Percentiles rank a stretch among this genome's conserved stretches.
Evolutionary conservation across 2,888 invertebrate species (phyloP).

Genomic region (Orthonevra nobilis): DNA sequence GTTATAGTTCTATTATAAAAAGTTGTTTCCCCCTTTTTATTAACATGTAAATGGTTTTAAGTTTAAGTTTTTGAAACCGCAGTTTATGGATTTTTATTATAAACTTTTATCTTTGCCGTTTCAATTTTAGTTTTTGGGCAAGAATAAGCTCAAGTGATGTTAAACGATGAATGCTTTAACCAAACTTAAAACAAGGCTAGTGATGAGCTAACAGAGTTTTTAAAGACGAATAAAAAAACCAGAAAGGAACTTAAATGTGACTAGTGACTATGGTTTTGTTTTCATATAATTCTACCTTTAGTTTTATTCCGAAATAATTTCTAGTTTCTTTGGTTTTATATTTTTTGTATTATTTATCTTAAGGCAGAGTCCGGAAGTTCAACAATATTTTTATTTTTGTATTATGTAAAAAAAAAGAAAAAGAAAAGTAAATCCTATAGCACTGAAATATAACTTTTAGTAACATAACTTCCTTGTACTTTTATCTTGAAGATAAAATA

Average conservation of each 20-base stretch:
- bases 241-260: conserved; percentile 27
- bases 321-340: conserved; percentile 17
- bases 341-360: conserved; percentile 40
- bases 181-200: conserved; percentile 42
- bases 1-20: conserved; percentile 53
- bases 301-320: conserved; percentile 51
- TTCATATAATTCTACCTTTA: conserved; percentile 33
- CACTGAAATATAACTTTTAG: conserved; percentile 34
- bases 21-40: conserved; percentile 21
- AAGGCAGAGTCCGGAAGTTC: conserved; percentile 70
- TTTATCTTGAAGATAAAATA: conserved; percentile 30
- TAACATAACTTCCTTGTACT: conserved; percentile 64
- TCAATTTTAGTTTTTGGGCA: not conserved
- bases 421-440: too few relatives aligned
- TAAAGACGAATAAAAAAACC: conserved; percentile 30
- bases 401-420: conserved; percentile 21
- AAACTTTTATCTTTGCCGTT: conserved; percentile 13
- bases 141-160: conserved; percentile 57
- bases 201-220: conserved; percentile 46
- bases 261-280: conserved; percentile 46
- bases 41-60: conserved; percentile 52
- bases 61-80: conserved; percentile 67
- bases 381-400: conserved; percentile 34
- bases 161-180: conserved; percentile 24
- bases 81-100: conserved; percentile 40